These are phyloP conservation scores for Chloropsis cyanopogon DNA, from an alignment of 2,113 vertebrate species.

Conservation along the genomic window DNA sequence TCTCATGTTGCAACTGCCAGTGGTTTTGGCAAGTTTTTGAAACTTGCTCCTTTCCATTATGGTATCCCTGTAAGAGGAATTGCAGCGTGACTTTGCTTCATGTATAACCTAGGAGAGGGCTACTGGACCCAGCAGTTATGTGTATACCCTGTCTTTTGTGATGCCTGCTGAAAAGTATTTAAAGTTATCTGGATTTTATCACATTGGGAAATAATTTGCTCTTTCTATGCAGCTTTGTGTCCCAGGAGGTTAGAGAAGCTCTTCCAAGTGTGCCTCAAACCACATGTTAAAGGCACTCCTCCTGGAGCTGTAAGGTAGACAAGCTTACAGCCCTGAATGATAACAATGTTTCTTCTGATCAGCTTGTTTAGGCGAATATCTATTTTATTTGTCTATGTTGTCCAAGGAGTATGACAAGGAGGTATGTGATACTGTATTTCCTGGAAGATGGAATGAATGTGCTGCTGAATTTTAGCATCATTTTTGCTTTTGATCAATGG, in stretches of 20 bases:
- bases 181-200: background rate
- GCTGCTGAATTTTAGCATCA: background rate
- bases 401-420: conserved; percentile 55
- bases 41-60: background rate
- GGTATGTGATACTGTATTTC: conserved; percentile 36
- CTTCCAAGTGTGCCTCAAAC: background rate
- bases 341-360: conserved; percentile 24
- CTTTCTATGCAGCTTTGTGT: background rate
- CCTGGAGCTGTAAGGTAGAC: background rate
- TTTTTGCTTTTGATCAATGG: background rate
- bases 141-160: background rate
- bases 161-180: background rate
- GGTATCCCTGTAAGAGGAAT: background rate
- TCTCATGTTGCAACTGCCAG: rapidly evolving
- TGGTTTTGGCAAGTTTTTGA: background rate
- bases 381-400: conserved; percentile 60
- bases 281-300: background rate
- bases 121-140: background rate
- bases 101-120: background rate
- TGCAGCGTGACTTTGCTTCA: background rate
- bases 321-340: background rate
- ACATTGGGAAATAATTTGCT: background rate
- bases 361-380: conserved; percentile 46
- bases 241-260: background rate
- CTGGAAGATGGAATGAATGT: conserved; percentile 15